These are phyloP conservation scores for Pluvianellus socialis DNA, from an alignment of 2,113 vertebrate genomes.

Conservation along the genomic window DNA sequence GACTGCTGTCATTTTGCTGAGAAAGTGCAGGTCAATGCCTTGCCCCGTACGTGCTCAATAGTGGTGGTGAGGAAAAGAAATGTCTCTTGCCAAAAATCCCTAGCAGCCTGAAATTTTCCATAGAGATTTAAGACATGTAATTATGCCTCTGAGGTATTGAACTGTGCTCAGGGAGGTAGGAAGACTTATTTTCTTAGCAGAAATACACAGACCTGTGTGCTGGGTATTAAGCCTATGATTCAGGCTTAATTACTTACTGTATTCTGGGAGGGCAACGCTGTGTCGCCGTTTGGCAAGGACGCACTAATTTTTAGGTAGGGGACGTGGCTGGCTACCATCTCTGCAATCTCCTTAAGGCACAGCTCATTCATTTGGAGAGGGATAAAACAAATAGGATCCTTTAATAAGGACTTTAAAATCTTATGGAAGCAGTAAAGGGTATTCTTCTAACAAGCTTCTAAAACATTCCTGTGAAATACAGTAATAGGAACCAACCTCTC, in stretches of 20 bases:
- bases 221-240: not conserved
- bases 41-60: not conserved
- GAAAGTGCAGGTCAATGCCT: not conserved
- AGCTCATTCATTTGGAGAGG: not conserved
- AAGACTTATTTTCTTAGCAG: not conserved
- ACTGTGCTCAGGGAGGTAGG: not conserved
- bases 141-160: not conserved
- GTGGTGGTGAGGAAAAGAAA: not conserved
- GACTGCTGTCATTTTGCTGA: not conserved
- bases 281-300: not conserved
- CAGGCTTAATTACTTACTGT: not conserved
- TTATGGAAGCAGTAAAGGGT: not conserved
- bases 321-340: not conserved
- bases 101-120: not conserved
- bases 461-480: not conserved
- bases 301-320: not conserved
- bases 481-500: not conserved
- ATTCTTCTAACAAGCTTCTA: conserved; percentile 3
- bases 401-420: conserved; percentile 11
- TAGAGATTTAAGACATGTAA: conserved; percentile 1
- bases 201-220: not conserved
- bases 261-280: not conserved
- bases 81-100: not conserved
- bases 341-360: not conserved
- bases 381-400: conserved; percentile 8